These are phyloP conservation scores for Gnathonemus longibarbis DNA, from an alignment of 2,113 vertebrate genomes.

Conservation along the genomic window DNA sequence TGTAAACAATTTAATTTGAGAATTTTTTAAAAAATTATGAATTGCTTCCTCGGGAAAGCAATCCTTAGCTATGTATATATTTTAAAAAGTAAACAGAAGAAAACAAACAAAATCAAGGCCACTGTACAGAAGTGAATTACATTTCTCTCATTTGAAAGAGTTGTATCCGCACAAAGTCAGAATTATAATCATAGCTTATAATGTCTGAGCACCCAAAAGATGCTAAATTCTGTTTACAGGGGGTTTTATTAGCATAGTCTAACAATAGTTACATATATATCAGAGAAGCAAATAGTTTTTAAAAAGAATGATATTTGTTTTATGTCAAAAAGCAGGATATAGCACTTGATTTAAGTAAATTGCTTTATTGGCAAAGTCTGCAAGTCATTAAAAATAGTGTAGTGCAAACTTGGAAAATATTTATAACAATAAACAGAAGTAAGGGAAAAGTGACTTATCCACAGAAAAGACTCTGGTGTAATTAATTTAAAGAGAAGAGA, in stretches of 20 bases:
- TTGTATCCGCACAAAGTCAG: neutral
- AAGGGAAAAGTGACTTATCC: neutral
- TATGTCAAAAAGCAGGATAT: neutral
- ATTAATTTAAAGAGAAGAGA: neutral
- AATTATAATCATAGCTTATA: neutral
- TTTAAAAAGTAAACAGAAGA: neutral
- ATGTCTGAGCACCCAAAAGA: neutral
- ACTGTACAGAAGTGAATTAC: neutral
- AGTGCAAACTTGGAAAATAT: neutral
- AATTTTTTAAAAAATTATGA: neutral
- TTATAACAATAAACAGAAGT: neutral
- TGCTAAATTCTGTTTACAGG: neutral
- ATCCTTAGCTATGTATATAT: neutral
- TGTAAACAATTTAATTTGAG: neutral
- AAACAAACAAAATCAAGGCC: neutral
- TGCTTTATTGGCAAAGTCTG: neutral
- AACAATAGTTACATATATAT: neutral
- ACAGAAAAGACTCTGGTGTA: neutral
- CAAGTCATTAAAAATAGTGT: neutral
- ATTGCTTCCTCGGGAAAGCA: neutral
- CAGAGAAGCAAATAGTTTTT: neutral
- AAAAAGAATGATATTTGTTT: neutral
- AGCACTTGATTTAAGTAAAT: neutral
- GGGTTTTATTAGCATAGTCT: neutral
- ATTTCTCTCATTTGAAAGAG: neutral